Conservation (phyloP, 2,888 invertebrate species). For the Xylocampa areola region DNA sequence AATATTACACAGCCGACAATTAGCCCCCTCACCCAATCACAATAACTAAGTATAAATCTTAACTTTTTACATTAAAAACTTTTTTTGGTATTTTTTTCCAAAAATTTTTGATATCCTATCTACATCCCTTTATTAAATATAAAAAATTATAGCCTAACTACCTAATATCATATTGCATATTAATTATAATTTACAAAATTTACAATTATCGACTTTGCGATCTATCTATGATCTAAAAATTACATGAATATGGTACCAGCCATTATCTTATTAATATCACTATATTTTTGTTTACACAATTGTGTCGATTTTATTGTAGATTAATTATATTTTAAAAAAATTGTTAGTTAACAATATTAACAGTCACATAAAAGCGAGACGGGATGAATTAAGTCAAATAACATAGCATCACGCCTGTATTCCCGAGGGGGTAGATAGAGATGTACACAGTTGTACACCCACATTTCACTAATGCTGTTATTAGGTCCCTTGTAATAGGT, state of each 20-base stretch:
- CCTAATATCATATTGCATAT: neutral
- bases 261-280: slow-evolving; percentile 25
- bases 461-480: no score
- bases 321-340: no score
- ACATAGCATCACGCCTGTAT: no score
- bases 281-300: slow-evolving; percentile 22
- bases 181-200: slow-evolving; percentile 28
- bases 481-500: no score
- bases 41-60: slow-evolving; percentile 33
- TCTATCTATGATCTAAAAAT: slow-evolving; percentile 9
- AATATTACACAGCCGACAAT: slow-evolving; percentile 8
- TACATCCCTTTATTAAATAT: slow-evolving; percentile 29
- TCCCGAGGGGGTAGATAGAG: no score
- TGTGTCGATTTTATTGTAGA: neutral
- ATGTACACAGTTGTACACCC: no score
- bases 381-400: no score
- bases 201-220: neutral
- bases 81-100: slow-evolving; percentile 67
- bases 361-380: no score
- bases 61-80: slow-evolving; percentile 39
- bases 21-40: slow-evolving; percentile 8
- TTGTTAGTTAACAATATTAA: no score
- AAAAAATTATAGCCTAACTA: slow-evolving; percentile 25
- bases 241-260: slow-evolving; percentile 26
- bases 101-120: slow-evolving; percentile 60